A percentile compares a stretch with the other conserved stretches of the same genome.
phyloP scores from a whole-genome alignment of 2,113 vertebrate species.

The Melospiza melodia region DNA sequence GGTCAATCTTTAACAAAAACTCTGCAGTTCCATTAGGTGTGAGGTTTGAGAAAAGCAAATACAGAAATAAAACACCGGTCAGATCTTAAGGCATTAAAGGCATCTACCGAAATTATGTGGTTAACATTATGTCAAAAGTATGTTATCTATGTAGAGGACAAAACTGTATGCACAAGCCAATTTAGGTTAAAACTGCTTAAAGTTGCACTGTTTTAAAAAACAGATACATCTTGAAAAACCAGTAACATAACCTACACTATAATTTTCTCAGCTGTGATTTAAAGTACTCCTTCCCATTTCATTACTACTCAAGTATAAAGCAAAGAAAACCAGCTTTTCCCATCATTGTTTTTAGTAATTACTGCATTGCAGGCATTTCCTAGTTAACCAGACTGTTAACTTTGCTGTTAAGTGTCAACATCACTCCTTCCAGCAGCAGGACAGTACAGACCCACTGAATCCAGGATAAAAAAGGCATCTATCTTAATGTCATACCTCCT shows the following conservation, averaged over 20 bases:
- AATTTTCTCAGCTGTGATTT: not conserved
- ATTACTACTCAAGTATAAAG: not conserved
- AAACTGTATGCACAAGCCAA: not conserved
- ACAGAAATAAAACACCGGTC: not conserved
- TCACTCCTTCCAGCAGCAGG: not conserved
- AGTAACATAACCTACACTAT: not conserved
- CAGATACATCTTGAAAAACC: not conserved
- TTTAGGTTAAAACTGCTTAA: not conserved
- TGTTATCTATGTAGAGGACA: not conserved
- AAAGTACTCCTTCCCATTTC: not conserved
- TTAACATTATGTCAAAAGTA: not conserved
- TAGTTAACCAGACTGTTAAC: not conserved
- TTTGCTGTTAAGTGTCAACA: not conserved
- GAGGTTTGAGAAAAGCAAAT: not conserved
- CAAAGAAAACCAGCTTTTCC: not conserved
- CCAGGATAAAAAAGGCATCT: not conserved
- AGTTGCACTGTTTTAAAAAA: not conserved
- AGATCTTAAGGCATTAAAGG: not conserved
- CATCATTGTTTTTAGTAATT: not conserved
- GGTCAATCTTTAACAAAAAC: conserved; percentile 42
- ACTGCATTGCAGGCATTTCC: not conserved
- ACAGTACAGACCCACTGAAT: not conserved
- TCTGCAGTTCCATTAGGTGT: not conserved
- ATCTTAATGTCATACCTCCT: not conserved
- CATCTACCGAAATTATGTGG: not conserved